Evolutionary conservation across 2,888 invertebrate species (phyloP), one percentile per base, ranked within the genome.

Genomic region (Ophraella communa): DNA sequence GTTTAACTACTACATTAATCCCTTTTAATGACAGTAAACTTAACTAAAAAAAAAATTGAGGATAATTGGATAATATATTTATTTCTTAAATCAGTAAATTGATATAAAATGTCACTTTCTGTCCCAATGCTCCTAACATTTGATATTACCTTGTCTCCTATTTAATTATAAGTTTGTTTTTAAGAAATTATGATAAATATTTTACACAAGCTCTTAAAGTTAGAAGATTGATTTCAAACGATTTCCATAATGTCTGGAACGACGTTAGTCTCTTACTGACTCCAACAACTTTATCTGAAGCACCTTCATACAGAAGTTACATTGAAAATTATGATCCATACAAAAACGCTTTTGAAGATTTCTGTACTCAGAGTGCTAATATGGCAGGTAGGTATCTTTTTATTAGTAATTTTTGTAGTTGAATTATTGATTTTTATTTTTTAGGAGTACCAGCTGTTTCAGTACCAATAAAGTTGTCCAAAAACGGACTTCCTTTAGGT

Each of bases 341-440:
- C 27, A 51, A 24, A 51, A 51, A 27, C 49, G 49, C 49, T 27
- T 51, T 91, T 45, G 94, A 95, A 78, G 99, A 99, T 84, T 95
- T 90, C 79, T 98, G 95, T 78, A 98, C 98, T 0, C 96, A 96
- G 77, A 93, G 98, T 0, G 94, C 94, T 0, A 99, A 99, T 80
- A 92, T 99, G 93, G 96, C 98, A 35, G 98, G 98, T 83, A 80
- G 77, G 71, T 23, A 23, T 7, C 18, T n/a, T 5, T 23, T 51
- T 11, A 18, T 51, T 5, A 51, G 11, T 17, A 20, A 39, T 33
- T 5, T 4, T 18, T 17, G 18, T 21, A 20, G n/a, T 21, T 20
- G 10, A 14, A 30, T 17, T n/a, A n/a, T n/a, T n/a, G n/a, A n/a
- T n/a, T n/a, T n/a, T n/a, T n/a, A n/a, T n/a, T n/a, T n/a, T n/a